phyloP scores from a whole-genome alignment of 1,140 invertebrate species.

The Cryptotermes secundus region DNA sequence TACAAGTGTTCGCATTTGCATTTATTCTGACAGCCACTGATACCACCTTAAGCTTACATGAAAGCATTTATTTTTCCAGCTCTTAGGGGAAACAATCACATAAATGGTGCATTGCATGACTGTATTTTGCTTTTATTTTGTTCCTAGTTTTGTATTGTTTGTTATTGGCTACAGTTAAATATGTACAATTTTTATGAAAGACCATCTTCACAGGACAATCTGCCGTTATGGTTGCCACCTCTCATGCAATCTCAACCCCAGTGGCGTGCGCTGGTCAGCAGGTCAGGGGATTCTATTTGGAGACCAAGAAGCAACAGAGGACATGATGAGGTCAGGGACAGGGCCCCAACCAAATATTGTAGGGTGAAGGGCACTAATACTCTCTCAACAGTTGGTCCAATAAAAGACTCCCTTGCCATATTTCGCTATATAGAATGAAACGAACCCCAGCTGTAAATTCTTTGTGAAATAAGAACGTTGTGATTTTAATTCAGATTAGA shows the following conservation, averaged over 20 bases:
- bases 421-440: neutral
- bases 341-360: neutral
- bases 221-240: conserved; percentile 13
- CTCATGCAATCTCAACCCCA: neutral
- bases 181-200: conserved; percentile 14
- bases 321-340: conserved; percentile 16
- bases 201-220: conserved; percentile 15
- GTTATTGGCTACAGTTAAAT: neutral
- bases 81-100: too few species aligned
- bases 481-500: too few species aligned
- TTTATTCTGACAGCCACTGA: too few species aligned
- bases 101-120: too few species aligned
- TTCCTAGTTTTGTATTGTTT: neutral
- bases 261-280: neutral
- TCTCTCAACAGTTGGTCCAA: neutral
- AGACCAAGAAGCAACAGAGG: conserved; percentile 9
- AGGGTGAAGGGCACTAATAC: neutral
- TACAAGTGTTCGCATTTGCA: too few species aligned
- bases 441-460: too few species aligned
- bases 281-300: conserved; percentile 10
- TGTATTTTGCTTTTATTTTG: too few species aligned
- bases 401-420: neutral
- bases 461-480: too few species aligned
- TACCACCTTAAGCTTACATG: too few species aligned
- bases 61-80: too few species aligned